Percentiles rank a stretch among this genome's conserved stretches.
Conservation (phyloP, 2,797 vertebrate species). For the Phataginus tetradactyla region DNA sequence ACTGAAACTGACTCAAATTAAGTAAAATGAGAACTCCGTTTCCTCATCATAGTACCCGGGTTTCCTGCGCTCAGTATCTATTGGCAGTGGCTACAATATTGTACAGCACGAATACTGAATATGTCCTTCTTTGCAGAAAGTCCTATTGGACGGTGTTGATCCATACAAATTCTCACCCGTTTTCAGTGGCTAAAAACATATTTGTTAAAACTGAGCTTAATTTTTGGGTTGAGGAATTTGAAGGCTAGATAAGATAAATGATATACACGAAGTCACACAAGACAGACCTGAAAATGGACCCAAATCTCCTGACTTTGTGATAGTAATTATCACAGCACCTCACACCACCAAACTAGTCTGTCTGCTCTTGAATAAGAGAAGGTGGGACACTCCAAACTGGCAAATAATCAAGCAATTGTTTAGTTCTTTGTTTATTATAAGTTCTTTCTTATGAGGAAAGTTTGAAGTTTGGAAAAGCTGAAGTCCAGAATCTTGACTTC, state of each 20-base stretch:
- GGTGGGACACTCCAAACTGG: background rate
- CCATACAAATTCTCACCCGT: background rate
- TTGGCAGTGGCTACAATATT: background rate
- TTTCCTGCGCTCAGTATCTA: background rate
- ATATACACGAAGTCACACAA: background rate
- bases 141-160: background rate
- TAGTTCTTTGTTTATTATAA: background rate
- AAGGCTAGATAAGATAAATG: background rate
- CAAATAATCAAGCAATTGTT: background rate
- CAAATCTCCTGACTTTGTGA: background rate
- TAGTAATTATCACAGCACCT: background rate
- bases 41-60: background rate
- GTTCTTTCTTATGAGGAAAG: no score
- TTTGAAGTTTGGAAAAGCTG: background rate
- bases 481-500: conserved; percentile 45
- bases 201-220: conserved; percentile 21
- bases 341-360: background rate
- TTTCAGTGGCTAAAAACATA: background rate
- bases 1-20: background rate
- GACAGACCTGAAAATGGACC: background rate
- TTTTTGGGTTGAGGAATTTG: background rate
- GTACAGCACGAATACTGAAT: background rate
- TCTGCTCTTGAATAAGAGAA: background rate
- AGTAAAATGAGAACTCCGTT: background rate
- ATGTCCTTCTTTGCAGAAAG: background rate